These are phyloP conservation scores for Origma solitaria DNA, from an alignment of 2,113 vertebrate genomes.

Conservation along the genomic window DNA sequence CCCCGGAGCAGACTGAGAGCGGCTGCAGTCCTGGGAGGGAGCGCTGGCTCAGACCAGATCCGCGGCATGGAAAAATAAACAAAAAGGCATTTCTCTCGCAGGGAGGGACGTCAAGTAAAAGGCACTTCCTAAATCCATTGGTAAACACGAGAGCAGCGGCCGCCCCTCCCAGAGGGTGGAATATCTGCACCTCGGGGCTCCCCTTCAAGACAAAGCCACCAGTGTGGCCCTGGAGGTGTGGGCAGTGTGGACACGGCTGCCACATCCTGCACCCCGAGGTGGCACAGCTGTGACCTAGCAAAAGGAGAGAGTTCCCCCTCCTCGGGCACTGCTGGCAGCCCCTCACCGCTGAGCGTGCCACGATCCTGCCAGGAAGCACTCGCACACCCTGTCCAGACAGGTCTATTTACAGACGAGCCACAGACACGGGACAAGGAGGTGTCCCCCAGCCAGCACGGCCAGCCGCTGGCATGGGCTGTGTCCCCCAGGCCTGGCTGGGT, in stretches of 20 bases:
- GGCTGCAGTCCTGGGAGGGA: fast-evolving
- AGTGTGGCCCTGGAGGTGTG: background rate
- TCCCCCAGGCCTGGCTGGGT: background rate
- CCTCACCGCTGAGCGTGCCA: fast-evolving
- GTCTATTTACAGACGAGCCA: background rate
- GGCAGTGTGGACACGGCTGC: background rate
- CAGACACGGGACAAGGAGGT: background rate
- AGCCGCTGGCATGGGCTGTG: background rate
- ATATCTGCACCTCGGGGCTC: background rate
- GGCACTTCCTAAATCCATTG: background rate
- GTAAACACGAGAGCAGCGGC: background rate
- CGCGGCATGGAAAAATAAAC: background rate
- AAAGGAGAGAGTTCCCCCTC: background rate
- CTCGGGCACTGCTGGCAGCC: fast-evolving
- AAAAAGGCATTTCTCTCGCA: fast-evolving
- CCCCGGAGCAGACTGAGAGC: fast-evolving
- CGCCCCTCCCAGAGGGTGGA: background rate
- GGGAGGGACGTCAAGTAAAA: background rate
- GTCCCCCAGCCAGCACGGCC: background rate
- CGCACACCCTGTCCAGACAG: background rate
- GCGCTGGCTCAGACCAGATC: background rate
- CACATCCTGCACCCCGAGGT: fast-evolving
- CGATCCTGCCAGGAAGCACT: background rate
- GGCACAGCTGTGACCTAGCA: background rate
- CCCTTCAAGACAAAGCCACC: fast-evolving